Evolutionary conservation across 2,888 invertebrate species (phyloP), one percentile per base, ranked within the genome.

Genomic region (Limulus polyphemus): DNA sequence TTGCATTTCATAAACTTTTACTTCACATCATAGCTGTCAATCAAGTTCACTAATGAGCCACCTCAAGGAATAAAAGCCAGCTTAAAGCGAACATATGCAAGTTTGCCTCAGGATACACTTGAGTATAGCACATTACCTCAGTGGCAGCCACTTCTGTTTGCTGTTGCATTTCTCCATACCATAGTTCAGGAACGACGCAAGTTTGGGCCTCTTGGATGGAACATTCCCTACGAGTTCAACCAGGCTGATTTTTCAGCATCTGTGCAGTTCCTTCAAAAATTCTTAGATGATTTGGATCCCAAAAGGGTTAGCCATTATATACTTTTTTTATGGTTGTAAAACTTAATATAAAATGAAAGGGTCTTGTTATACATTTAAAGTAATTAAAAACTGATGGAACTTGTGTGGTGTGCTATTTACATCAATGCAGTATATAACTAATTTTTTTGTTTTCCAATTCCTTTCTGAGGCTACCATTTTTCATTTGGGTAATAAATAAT

Each of bases 21-120:
- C 32, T 32, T 32, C 32, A 32, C 32, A 32, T 32, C 85, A 14
- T 87, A 95, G 83, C 90, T 91, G 84, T 90, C 92, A 9, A 92
- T 97, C 63, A 97, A 97, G 78, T 97, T 93, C 74, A 97, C 97
- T 1, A 95, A 95, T 75, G 97, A 97, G 78, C 95, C 95, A 13
- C 95, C 97, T 0, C 92, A 93, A 80, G 97, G 94, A 11, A 91
- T 95, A 69, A 80, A 88, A 71, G 94, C 94, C 12, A 93, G 93
- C 74, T 82, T 97, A 79, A 93, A 91, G 75, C 82, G 95, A 74
- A 95, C 95, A 0, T 97, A 95, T 74, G 91, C 92, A 77, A 81
- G 81, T 57, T 84, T 93, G 12, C 88, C 87, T 1, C 94, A 81
- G 79, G 94, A 95, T 74, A 88, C 87, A 62, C 79, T 95, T 71